These are phyloP conservation scores for Gambusia yucatana DNA, from an alignment of 2,797 vertebrate species.

Conservation along the genomic window DNA sequence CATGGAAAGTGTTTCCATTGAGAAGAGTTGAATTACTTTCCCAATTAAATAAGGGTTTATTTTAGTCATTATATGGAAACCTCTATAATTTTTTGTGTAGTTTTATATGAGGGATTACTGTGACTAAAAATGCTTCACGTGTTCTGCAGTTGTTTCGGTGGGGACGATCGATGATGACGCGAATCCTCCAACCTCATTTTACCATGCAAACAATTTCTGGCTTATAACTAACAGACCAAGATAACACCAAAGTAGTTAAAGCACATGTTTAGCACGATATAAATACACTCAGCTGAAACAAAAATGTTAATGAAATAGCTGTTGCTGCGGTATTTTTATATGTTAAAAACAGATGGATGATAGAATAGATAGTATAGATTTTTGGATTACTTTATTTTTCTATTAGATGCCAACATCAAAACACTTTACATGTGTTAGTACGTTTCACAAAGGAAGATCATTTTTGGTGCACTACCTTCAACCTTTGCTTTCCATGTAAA, in stretches of 20 bases:
- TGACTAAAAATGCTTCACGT: not conserved
- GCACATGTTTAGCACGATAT: not conserved
- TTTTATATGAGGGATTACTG: not conserved
- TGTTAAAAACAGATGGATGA: not conserved
- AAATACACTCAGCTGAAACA: not conserved
- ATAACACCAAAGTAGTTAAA: not conserved
- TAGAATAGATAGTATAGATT: not conserved
- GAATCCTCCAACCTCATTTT: not conserved
- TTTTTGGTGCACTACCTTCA: not conserved
- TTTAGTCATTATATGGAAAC: not conserved
- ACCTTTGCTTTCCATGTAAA: not conserved
- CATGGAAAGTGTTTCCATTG: not conserved
- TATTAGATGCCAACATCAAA: not conserved
- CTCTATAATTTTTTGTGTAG: not conserved
- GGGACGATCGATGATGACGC: not conserved
- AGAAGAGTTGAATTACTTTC: not conserved
- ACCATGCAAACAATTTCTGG: not conserved
- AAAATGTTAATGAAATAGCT: not conserved
- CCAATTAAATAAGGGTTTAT: not conserved
- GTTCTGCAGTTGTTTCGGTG: not conserved
- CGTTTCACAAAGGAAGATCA: not conserved
- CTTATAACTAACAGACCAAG: not conserved
- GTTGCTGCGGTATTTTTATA: not conserved
- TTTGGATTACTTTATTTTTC: not conserved
- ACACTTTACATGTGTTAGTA: not conserved